phyloP scores from a whole-genome alignment of 2,888 invertebrate species.

The Lycocerus yunnanus region DNA sequence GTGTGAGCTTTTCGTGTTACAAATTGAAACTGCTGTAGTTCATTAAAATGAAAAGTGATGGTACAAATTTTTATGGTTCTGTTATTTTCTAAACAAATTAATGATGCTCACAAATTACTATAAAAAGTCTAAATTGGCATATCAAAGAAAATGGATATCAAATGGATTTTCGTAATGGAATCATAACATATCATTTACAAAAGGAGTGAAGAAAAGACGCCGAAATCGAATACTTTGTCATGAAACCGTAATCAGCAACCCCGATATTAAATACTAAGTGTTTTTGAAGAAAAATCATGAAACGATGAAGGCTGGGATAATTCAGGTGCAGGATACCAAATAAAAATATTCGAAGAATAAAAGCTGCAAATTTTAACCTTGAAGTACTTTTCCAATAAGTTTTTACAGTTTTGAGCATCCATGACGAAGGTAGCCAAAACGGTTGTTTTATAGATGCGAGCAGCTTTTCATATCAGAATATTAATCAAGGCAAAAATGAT shows the following conservation, averaged over 20 bases:
- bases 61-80: background rate
- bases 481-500: too few relatives aligned
- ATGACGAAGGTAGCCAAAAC: too few relatives aligned
- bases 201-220: background rate
- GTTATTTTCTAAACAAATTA: background rate
- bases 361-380: too few relatives aligned
- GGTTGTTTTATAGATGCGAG: too few relatives aligned
- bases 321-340: too few relatives aligned
- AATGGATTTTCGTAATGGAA: background rate
- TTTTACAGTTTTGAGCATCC: too few relatives aligned
- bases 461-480: too few relatives aligned
- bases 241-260: background rate
- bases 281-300: background rate
- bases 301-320: background rate
- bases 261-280: background rate
- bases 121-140: background rate
- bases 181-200: background rate
- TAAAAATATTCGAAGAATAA: too few relatives aligned
- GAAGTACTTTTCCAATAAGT: too few relatives aligned
- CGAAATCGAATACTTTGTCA: background rate
- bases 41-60: background rate
- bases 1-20: background rate
- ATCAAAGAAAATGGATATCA: background rate
- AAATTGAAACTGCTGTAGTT: background rate
- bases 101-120: background rate